Conservation (phyloP, 2,797 vertebrate species). For the Siniperca obscura region DNA sequence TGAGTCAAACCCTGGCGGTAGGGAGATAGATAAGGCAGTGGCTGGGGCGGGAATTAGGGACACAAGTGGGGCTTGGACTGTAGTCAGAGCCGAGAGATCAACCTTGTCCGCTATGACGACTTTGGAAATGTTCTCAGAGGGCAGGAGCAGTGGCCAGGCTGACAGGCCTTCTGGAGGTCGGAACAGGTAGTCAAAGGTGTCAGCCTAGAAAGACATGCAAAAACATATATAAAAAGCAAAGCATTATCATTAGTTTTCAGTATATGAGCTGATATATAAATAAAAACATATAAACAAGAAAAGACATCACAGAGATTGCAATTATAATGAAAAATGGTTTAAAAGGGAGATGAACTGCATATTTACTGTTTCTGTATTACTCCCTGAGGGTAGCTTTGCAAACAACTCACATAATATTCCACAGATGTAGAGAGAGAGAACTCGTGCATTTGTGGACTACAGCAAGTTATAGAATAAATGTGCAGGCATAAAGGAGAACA, state of each 20-base stretch:
- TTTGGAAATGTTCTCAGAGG: slow-evolving; percentile 89
- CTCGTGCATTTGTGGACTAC: neutral
- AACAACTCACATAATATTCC: neutral
- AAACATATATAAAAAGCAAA: neutral
- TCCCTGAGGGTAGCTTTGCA: neutral
- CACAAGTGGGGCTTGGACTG: slow-evolving; percentile 49
- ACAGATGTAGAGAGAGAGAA: neutral
- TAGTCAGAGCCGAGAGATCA: slow-evolving; percentile 54
- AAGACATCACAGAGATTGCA: neutral
- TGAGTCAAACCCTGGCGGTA: slow-evolving; percentile 13
- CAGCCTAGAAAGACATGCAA: slow-evolving; percentile 83
- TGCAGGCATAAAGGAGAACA: neutral
- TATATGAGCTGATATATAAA: neutral
- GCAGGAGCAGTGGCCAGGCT: slow-evolving; percentile 88
- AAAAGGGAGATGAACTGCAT: neutral
- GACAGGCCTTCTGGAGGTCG: slow-evolving; percentile 82
- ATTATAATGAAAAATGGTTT: neutral
- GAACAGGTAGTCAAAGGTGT: slow-evolving; percentile 90
- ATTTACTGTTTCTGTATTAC: neutral
- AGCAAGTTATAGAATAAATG: neutral
- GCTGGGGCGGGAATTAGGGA: slow-evolving; percentile 25
- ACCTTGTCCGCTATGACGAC: slow-evolving; percentile 85
- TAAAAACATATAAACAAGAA: neutral
- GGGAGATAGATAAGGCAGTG: slow-evolving; percentile 30
- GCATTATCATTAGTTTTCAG: neutral